These are phyloP conservation scores for Varroa destructor DNA, from an alignment of 1,140 invertebrate species.

Conservation along the genomic window DNA sequence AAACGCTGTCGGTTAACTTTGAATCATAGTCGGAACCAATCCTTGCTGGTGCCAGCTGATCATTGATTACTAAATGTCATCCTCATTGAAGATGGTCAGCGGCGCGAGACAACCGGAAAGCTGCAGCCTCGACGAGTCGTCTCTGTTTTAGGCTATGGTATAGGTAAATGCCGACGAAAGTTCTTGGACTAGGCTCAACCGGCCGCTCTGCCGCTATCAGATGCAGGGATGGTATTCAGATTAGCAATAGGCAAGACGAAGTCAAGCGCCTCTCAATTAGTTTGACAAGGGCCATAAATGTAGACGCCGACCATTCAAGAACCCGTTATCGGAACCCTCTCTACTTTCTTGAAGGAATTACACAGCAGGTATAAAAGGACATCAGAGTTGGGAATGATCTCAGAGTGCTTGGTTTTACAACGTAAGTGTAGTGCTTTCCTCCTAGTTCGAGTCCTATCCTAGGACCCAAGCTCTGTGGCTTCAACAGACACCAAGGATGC, in stretches of 20 bases:
- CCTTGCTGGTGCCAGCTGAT: no score
- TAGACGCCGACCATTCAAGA: conserved; percentile 15
- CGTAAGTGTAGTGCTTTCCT: conserved; percentile 3
- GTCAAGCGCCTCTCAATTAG: not conserved
- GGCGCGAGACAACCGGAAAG: no score
- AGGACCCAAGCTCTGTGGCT: no score
- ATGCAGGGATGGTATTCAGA: not conserved
- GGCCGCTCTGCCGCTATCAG: no score
- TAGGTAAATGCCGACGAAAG: conserved; percentile 15
- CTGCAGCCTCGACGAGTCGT: no score
- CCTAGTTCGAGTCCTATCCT: no score
- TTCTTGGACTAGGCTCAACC: conserved; percentile 2
- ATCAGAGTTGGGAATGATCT: not conserved
- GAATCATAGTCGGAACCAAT: no score
- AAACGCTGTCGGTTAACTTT: no score
- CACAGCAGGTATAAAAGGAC: conserved; percentile 24
- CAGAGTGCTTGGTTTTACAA: conserved; percentile 26
- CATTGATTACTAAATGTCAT: no score
- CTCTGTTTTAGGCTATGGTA: conserved; percentile 12
- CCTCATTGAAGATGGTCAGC: no score
- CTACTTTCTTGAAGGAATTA: conserved; percentile 3
- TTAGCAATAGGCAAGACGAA: not conserved
- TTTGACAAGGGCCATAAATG: not conserved
- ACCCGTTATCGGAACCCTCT: conserved; percentile 1
- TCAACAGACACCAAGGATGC: no score